Evolutionary conservation across 2,888 invertebrate genomes (phyloP), one percentile per base, ranked within the genome.

Genomic region (Lepidochitona cinerea): DNA sequence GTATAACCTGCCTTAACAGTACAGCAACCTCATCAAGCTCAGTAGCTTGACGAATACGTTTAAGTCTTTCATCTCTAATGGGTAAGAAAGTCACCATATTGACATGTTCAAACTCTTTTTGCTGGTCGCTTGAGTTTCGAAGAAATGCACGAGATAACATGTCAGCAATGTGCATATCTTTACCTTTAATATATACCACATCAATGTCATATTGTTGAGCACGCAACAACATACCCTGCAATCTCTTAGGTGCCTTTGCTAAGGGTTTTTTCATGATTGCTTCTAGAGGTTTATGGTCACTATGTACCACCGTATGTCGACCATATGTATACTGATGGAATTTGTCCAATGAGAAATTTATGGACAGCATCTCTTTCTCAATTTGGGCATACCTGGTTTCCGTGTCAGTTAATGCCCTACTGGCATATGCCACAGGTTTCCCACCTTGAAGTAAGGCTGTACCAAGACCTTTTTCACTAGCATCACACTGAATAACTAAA

Each of bases 111-210:
- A 41, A 41, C 41, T 41, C 41, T 12, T 18, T 41, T 41, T 41
- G 41, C 18, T 9, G 18, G 18, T 41, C 18, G 41, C 41, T 18
- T 12, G 41, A 41, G 12, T 54, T 23, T 18, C n/a, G 54, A 12
- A 77, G 52, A 49, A 54, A 76, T 52, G 81, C 75, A 59, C 81
- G 64, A 3, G 80, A 81, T 32, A 83, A 69, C 23, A 75, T 75
- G 70, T 81, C 79, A 5, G 80, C 79, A 18, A 79, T 72, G 36
- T 65, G 70, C 72, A 80, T 67, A 5, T 75, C n/a, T 52, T 36
- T 66, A 1, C 75, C 75, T 33, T 49, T n/a, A 41, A 4, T 35
- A 35, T 70, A 73, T 12, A 26, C n/a, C 3, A 75, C 1, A 1
- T 64, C 41, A 9, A 29, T 33, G 12, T 72, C 41, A 68, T 72